Evolutionary conservation across 2,797 vertebrate species (phyloP).

Genomic region (Pseudochirops corinnae): DNA sequence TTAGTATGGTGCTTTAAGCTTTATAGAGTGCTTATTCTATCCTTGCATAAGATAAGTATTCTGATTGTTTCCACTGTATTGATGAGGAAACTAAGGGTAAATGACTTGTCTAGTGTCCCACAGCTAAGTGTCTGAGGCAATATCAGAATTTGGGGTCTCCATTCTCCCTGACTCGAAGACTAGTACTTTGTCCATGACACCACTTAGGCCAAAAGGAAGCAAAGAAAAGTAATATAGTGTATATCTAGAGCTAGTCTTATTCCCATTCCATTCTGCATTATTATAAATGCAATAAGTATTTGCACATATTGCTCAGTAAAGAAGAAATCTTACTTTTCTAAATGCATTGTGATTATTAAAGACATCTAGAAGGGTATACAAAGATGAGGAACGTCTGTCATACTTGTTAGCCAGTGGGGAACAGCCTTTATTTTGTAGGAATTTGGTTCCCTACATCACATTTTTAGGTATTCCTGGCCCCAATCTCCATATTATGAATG

Average conservation of each 20-base stretch:
- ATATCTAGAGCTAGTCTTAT: conserved; percentile 40
- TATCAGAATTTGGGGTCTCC: background rate
- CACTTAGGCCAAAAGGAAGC: background rate
- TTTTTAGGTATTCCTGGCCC: conserved; percentile 63
- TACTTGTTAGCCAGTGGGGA: conserved; percentile 55
- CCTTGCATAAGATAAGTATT: background rate
- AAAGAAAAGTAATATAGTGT: background rate
- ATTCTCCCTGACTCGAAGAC: background rate
- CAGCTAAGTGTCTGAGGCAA: background rate
- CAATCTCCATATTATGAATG: conserved; percentile 69
- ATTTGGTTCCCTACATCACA: conserved; percentile 39
- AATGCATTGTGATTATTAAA: conserved; percentile 64
- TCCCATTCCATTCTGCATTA: conserved; percentile 45
- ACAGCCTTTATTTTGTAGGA: conserved; percentile 37
- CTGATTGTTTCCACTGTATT: background rate
- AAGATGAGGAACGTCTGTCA: conserved; percentile 64
- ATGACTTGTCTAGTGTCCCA: background rate
- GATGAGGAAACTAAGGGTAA: background rate
- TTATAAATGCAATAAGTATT: conserved; percentile 65
- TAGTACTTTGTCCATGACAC: background rate
- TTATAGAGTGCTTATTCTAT: background rate
- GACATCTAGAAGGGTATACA: conserved; percentile 55
- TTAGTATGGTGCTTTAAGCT: background rate
- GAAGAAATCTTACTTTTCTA: conserved; percentile 59
- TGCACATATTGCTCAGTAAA: conserved; percentile 52